Base-by-base conservation (phyloP, 2,888 invertebrate genomes). In the Tuta absoluta region DNA sequence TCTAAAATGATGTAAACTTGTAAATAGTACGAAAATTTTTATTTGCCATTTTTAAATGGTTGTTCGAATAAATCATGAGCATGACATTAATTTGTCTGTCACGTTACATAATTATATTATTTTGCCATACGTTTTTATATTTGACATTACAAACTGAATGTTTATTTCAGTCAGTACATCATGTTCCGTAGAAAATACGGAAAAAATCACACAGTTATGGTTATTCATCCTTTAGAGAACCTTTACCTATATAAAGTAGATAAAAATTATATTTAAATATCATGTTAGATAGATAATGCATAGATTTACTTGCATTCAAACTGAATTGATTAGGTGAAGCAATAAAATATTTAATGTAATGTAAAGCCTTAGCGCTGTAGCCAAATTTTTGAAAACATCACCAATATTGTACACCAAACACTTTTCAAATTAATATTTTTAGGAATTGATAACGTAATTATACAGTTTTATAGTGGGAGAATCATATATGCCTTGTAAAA, bases 1-100 rank as follows among this genome's bases (percentile, higher is more conserved):
- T 90, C 90, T 89, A 89, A 91, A 87, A 77, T 71, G 76, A 79
- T 88, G 89, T 91, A 90, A 87, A 89, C 72, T 79, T 88, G 89
- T 91, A 90, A 87, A 89, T 72, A 89, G 89, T 91, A 91, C 68
- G 82, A 83, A 86, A 8, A 5, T 33, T 33, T 33, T 33, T 33
- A 33, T 33, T 33, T 33, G 10, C 8, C n/a, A n/a, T n/a, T n/a
- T n/a, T n/a, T n/a, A 33, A 33, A 33, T 33, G 33, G 33, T 33
- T 33, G 33, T 8, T 8, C 33, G 10, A 33, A 33, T 33, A 33
- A 33, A 33, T 33, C 8, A 33, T 33, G 28, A 28, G 10, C 33
- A 3, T 10, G 10, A 33, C 4, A 4, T 10, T n/a, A n/a, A 33
- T 33, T 33, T n/a, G n/a, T n/a, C n/a, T n/a, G n/a, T n/a, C n/a